Conservation (phyloP, 2,797 vertebrate species). For the Clarias platycephalus region DNA sequence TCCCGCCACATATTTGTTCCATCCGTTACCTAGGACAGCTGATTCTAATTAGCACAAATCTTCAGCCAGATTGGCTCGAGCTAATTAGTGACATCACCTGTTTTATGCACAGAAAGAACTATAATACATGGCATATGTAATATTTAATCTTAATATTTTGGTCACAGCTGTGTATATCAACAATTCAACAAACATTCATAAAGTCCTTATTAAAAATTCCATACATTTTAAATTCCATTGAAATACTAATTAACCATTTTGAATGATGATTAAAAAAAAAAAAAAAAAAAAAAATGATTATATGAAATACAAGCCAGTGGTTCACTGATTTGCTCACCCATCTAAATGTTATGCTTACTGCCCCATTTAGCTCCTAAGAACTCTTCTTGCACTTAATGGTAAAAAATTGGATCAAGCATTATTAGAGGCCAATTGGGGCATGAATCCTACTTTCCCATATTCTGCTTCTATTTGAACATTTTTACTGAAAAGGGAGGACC, state of each 20-base stretch:
- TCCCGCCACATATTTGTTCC: too few relatives aligned
- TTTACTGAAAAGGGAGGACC: background rate
- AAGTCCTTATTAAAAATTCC: background rate
- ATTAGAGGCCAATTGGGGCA: background rate
- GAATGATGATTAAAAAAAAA: background rate
- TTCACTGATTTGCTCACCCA: background rate
- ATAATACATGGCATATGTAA: too few relatives aligned
- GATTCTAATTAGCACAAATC: too few relatives aligned
- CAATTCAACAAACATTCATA: background rate
- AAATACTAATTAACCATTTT: conserved; percentile 1
- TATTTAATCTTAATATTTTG: too few relatives aligned
- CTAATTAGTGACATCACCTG: too few relatives aligned
- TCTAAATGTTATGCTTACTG: background rate
- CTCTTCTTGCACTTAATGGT: background rate
- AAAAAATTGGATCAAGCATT: background rate
- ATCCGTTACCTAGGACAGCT: too few relatives aligned
- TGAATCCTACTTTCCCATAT: background rate
- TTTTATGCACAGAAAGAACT: too few relatives aligned
- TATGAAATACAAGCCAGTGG: background rate
- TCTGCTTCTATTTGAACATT: background rate
- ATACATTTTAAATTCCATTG: background rate
- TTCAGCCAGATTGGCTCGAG: too few relatives aligned
- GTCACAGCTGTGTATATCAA: background rate
- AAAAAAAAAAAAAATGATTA: too few relatives aligned
- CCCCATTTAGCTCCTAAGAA: background rate